Base-by-base conservation (phyloP, 2,888 invertebrate species). In the Polydrusus cervinus region DNA sequence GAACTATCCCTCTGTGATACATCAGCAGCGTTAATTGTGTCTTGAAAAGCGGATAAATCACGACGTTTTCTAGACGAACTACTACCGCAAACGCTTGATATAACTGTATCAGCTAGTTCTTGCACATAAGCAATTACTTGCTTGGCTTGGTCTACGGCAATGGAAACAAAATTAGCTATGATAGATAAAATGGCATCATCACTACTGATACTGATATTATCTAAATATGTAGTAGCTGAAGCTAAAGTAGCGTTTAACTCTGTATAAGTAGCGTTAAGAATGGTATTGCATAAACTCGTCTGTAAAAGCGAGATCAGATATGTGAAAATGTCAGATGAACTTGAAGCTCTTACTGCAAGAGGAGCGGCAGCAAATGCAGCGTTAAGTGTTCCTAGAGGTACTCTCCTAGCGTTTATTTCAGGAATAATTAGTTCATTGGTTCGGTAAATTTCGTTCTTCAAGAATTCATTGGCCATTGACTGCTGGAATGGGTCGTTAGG, bases 111-210 rank as follows among this genome's bases (percentile, higher is more conserved):
- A 13, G 45, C 62, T 18, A 62, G 13, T 8, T 62, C 13, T 1
- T 18, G 18, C 11, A 62, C n/a, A 13, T 9, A 16, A 14, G 18
- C n/a, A 43, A 62, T 11, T 20, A 8, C 20, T 43, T 62, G 14
- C n/a, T 45, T 20, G n/a, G 45, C 62, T 16, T 10, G 3, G 38
- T 62, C 62, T 20, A 62, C 9, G 3, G 18, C 43, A 9, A 62
- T 0, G 8, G 25, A 20, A 9, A 45, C 1, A 20, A 45, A 13
- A 25, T 20, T 20, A 0, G 8, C 20, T 45, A 62, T 7, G 20
- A 62, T 14, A 45, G 40, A 20, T 62, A 62, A 1, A 13, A 62
- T 1, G n/a, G 45, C 20, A 8, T 62, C 43, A n/a, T 62, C 62
- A 13, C 43, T 20, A 14, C 20, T 43, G n/a, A 62, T 0, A 3